Percentiles rank a stretch among this genome's conserved stretches.
Evolutionary conservation across 2,888 invertebrate species (phyloP).

Genomic region (Lampropteryx suffumata): DNA sequence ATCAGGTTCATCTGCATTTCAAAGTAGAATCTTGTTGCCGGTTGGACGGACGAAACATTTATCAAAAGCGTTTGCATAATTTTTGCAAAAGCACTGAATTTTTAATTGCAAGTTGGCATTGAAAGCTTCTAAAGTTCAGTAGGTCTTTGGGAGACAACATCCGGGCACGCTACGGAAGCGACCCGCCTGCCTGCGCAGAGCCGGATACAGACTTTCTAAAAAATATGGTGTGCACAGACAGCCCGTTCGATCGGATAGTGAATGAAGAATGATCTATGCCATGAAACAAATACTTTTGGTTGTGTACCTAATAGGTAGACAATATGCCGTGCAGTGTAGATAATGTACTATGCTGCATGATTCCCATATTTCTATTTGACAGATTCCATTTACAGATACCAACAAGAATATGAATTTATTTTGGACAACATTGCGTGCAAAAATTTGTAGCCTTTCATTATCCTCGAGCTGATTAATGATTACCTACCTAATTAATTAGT

Average conservation of each 20-base stretch:
- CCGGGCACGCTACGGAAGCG: slow-evolving; percentile 71
- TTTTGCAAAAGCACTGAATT: slow-evolving; percentile 21
- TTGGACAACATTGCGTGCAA: no score
- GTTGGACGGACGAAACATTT: slow-evolving; percentile 15
- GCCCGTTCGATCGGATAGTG: slow-evolving; percentile 29
- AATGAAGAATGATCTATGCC: slow-evolving; percentile 23
- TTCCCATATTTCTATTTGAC: not conserved
- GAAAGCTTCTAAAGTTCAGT: slow-evolving; percentile 45
- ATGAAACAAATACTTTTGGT: slow-evolving; percentile 19
- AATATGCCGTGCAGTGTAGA: not conserved
- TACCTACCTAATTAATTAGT: no score
- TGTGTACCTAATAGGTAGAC: not conserved
- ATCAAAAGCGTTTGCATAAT: slow-evolving; percentile 4
- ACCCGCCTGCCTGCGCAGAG: slow-evolving; percentile 59
- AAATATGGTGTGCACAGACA: slow-evolving; percentile 65
- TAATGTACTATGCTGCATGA: no score
- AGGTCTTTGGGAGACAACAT: slow-evolving; percentile 62
- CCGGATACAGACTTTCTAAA: slow-evolving; percentile 81
- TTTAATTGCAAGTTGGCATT: slow-evolving; percentile 25
- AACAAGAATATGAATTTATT: no score
- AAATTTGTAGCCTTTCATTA: no score
- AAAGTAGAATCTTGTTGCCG: slow-evolving; percentile 16
- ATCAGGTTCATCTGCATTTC: slow-evolving; percentile 28
- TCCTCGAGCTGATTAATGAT: no score
- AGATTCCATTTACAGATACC: no score